Evolutionary conservation across 2,888 invertebrate species (phyloP), one percentile per base, ranked within the genome.

Genomic region (Nebria salina): DNA sequence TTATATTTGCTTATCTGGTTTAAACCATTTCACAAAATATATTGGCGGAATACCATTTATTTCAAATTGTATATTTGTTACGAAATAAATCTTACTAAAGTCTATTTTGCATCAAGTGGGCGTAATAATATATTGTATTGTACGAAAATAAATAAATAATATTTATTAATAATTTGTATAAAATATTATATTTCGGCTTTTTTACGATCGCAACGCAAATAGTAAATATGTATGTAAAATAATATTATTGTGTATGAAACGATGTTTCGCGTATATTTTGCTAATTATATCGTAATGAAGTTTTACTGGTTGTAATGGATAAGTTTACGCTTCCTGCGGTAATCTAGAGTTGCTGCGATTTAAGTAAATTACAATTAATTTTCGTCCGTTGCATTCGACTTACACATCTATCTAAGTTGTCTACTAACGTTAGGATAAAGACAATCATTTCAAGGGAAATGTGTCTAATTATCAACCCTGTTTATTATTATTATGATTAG

Each of bases 301-400:
- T 80, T 80, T 75, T 80, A 80, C 80, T 75, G 80, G 70, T 75
- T 75, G 65, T 80, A 80, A 80, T 80, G 80, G 80, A 80, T 80
- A 80, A 80, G 80, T 80, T 80, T 80, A 75, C 70, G 73, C 75
- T 80, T 75, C 79, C 43, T 41, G 72, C 34, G 64, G 75, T 80
- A 80, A 80, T 80, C 75, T 75, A 25, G 11, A 54, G 65, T 25
- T 26, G 34, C 74, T 6, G n/a, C 34, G 64, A 75, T 75, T 70
- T 72, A 70, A 75, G 70, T 80, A 80, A 80, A 75, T 80, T 80
- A 80, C 80, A 75, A 80, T 80, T 80, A 43, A 80, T 70, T 79
- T 80, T 75, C 75, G 64, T 41, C n/a, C 75, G 64, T 75, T 75
- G 75, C 75, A 75, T 20, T 75, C 42, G 43, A 9, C 43, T 73